A percentile compares a stretch with the other conserved stretches of the same genome.
These are phyloP conservation scores for Diorhabda sublineata DNA, from an alignment of 1,140 invertebrate species.

Conservation along the genomic window DNA sequence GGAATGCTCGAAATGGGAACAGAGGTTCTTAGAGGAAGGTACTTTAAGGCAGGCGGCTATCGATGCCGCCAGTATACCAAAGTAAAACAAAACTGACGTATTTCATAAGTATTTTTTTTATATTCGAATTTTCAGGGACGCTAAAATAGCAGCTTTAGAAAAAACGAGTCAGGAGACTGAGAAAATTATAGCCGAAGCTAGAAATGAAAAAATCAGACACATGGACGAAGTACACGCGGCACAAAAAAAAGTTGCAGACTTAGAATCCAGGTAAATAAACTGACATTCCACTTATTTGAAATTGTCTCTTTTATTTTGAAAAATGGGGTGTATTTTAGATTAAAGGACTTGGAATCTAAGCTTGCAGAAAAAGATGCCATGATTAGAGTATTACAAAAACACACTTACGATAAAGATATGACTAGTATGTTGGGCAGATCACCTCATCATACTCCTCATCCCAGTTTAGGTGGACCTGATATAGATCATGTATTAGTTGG, in stretches of 20 bases:
- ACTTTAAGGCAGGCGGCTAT: constrained; percentile 78
- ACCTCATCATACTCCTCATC: constrained; percentile 54
- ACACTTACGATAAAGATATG: constrained; percentile 65
- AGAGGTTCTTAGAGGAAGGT: constrained; percentile 81
- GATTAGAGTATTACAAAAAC: constrained; percentile 83
- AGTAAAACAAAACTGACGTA: constrained; percentile 51
- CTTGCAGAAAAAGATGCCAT: constrained; percentile 84
- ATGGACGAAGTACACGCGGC: constrained; percentile 82
- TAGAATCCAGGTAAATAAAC: constrained; percentile 65
- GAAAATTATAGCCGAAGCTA: constrained; percentile 78
- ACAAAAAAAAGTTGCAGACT: constrained; percentile 76
- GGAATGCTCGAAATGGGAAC: constrained; percentile 83
- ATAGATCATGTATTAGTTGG: constrained; percentile 45
- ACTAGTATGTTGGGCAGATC: constrained; percentile 50
- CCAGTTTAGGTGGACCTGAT: constrained; percentile 48
- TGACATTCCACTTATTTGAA: no score
- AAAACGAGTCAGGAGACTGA: constrained; percentile 84
- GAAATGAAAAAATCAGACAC: constrained; percentile 80
- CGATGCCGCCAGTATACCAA: constrained; percentile 78
- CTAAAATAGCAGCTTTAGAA: constrained; percentile 79
- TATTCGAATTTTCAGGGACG: constrained; percentile 59
- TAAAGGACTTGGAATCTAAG: constrained; percentile 84
- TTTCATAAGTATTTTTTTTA: background rate
- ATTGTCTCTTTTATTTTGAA: background rate
- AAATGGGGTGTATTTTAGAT: constrained; percentile 49